Evolutionary conservation across 2,888 invertebrate species (phyloP).

Genomic region (Pharmacophagus antenor): DNA sequence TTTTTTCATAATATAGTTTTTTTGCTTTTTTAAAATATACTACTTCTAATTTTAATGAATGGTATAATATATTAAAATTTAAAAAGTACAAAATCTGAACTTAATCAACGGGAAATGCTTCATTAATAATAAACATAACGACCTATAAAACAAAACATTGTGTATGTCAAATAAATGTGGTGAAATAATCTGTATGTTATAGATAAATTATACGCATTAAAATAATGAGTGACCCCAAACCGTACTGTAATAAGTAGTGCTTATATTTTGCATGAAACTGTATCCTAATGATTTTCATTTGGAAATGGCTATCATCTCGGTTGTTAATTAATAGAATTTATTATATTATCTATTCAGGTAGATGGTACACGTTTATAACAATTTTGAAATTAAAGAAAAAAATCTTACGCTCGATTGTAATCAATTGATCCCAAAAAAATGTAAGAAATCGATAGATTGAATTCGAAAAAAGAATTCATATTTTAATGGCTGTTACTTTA

Average conservation of each 20-base stretch:
- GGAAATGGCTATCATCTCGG: conserved; percentile 7
- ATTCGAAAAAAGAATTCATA: too few species aligned
- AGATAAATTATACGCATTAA: conserved; percentile 9
- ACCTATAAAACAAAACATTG: not conserved
- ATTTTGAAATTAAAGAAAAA: too few species aligned
- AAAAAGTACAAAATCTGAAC: not conserved
- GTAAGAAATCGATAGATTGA: too few species aligned
- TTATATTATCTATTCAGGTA: too few species aligned
- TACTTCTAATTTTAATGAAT: too few species aligned
- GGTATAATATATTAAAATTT: too few species aligned
- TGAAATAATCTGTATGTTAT: conserved; percentile 12
- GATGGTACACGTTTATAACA: not conserved
- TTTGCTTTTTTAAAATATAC: too few species aligned
- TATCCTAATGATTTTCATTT: conserved; percentile 14
- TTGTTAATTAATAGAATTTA: conserved; percentile 8
- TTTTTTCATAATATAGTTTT: too few species aligned
- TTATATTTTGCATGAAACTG: conserved; percentile 13
- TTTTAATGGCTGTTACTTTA: too few species aligned
- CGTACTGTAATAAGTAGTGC: conserved; percentile 3
- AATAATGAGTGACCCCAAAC: conserved; percentile 19
- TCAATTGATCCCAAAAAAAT: too few species aligned
- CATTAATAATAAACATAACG: not conserved
- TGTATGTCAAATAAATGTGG: conserved; percentile 6
- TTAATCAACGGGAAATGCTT: not conserved
- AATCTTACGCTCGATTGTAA: too few species aligned